Base-by-base conservation (phyloP, 2,113 vertebrate genomes). In the Petromus typicus region DNA sequence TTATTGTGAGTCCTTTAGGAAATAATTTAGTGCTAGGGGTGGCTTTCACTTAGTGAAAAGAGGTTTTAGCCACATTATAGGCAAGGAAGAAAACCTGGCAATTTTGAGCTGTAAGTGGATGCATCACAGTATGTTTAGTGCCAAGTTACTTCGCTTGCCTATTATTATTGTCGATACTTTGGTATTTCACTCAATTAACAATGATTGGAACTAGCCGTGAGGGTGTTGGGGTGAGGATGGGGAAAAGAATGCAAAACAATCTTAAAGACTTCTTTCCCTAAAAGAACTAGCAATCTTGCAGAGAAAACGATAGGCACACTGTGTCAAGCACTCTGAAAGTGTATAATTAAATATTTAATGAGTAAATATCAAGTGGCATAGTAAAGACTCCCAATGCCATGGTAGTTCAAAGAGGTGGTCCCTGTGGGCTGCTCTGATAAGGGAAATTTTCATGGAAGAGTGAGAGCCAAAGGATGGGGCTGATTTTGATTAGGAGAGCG, bases 21-120 rank as follows among this genome's bases (percentile, higher is more conserved):
- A 45, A 91, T 92, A 95, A 67, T 88, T 89, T 88, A 86, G 79
- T 81, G 78, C 27, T 10, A 0, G 5, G 54, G 32, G n/a, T 22
- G n/a, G 23, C 23, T 92, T 96, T 90, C 87, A 78, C 90, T 89
- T 93, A 88, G 54, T 69, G 85, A 91, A 94, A 93, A 88, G 76
- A 75, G 30, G 48, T 91, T 96, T 95, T 84, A 90, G 45, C 97
- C 56, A 54, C 63, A 43, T 69, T 80, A 59, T 86, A 48, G 34
- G 27, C 27, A 16, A 86, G 59, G 69, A 45, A 71, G 86, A 80
- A 45, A 61, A 59, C 32, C n/a, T 9, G 86, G 69, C 69, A 66
- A 66, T 83, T 95, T 94, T 86, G 56, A 90, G 40, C 90, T 66
- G 5, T 76, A 87, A 88, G 59, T 37, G 23, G n/a, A 88, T 57